Conservation (phyloP, 2,113 vertebrate genomes). For the Saccopteryx bilineata region DNA sequence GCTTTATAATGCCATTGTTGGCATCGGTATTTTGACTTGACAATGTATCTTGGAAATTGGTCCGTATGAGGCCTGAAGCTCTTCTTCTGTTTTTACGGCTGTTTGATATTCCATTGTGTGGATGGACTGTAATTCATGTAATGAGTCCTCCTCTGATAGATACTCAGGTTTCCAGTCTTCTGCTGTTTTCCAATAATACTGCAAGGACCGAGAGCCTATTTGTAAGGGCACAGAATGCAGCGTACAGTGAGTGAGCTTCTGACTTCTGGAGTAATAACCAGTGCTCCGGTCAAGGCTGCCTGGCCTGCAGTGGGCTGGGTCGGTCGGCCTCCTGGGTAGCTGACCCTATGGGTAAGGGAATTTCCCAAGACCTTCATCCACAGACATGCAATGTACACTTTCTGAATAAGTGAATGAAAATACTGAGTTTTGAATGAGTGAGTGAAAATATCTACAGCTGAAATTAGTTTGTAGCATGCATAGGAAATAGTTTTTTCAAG, state of each 20-base stretch:
- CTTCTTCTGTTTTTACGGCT: constrained; percentile 75
- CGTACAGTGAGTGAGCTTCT: background rate
- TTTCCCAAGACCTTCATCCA: background rate
- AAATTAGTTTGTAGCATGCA: background rate
- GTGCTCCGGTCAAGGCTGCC: background rate
- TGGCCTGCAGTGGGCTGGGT: background rate
- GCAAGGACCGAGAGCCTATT: background rate
- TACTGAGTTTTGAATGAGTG: background rate
- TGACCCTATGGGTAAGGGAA: background rate
- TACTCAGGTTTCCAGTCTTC: constrained; percentile 67
- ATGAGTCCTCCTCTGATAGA: constrained; percentile 56
- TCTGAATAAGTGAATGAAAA: background rate
- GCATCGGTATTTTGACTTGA: constrained; percentile 61
- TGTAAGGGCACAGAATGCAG: background rate
- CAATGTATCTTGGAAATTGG: constrained; percentile 82
- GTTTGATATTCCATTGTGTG: constrained; percentile 65
- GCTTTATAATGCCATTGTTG: constrained; percentile 69
- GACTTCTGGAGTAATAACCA: background rate
- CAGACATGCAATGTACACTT: background rate
- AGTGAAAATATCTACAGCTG: background rate
- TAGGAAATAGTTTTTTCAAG: background rate
- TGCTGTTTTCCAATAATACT: constrained; percentile 49
- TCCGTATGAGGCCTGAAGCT: constrained; percentile 33
- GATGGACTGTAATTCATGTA: constrained; percentile 74
- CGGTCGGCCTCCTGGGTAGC: background rate